Conservation (phyloP, 1,140 invertebrate genomes). For the Eueides isabella region DNA sequence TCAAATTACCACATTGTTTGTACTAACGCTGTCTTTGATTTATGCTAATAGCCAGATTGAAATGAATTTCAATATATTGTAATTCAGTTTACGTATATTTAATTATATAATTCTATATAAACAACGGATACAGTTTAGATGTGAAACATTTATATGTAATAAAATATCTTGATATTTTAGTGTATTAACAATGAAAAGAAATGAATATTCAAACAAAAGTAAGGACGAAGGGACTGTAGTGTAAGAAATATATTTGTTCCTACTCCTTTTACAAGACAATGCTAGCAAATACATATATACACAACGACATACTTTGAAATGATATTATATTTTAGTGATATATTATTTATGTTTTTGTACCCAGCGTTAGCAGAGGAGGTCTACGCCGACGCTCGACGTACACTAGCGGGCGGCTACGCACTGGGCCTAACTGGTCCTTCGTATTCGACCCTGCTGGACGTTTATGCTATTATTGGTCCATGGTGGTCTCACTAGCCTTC, state of each 20-base stretch:
- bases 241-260: too few species aligned
- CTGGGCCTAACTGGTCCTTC: constrained; percentile 91
- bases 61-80: constrained; percentile 25
- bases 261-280: too few species aligned
- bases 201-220: too few species aligned
- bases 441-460: constrained; percentile 96
- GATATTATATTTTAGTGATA: background rate
- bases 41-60: constrained; percentile 25
- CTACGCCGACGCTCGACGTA: constrained; percentile 74
- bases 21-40: constrained; percentile 22
- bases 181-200: too few species aligned
- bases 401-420: constrained; percentile 72
- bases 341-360: constrained; percentile 35
- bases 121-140: background rate
- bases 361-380: constrained; percentile 74
- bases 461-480: constrained; percentile 97
- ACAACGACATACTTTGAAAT: too few species aligned
- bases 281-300: too few species aligned
- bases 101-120: constrained; percentile 13
- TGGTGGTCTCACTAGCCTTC: constrained; percentile 98
- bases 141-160: background rate
- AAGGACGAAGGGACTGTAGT: too few species aligned
- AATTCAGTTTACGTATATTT: constrained; percentile 24
- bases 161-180: too few species aligned
- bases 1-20: constrained; percentile 26